These are phyloP conservation scores for Apis florea DNA, from an alignment of 1,140 invertebrate species.

Conservation along the genomic window DNA sequence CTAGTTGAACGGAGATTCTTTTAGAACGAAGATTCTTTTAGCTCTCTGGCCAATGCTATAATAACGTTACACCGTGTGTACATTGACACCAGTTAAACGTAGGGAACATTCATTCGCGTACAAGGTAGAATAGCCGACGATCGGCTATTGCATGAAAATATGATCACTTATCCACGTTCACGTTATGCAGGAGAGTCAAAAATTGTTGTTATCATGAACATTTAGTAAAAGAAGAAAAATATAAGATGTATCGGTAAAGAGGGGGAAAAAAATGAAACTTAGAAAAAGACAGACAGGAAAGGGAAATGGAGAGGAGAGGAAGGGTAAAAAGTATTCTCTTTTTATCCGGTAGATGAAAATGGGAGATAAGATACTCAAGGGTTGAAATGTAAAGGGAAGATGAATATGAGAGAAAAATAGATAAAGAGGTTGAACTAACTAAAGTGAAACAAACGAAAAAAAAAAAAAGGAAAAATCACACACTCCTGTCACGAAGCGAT, in stretches of 20 bases:
- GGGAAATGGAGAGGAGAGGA: background rate
- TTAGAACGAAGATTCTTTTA: slow-evolving; percentile 30
- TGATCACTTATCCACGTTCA: slow-evolving; percentile 42
- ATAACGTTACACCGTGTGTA: slow-evolving; percentile 57
- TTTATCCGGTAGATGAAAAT: slow-evolving; percentile 25
- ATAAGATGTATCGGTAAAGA: slow-evolving; percentile 3
- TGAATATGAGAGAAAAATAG: background rate
- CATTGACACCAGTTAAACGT: slow-evolving; percentile 60
- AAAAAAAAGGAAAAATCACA: slow-evolving; percentile 20
- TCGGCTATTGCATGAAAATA: slow-evolving; percentile 14
- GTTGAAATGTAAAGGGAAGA: slow-evolving; percentile 16
- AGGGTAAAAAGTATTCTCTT: slow-evolving; percentile 19
- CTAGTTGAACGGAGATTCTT: slow-evolving; percentile 24
- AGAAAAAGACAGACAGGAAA: slow-evolving; percentile 9
- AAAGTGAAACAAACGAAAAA: background rate
- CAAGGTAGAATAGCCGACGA: slow-evolving; percentile 48
- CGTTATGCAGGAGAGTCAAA: slow-evolving; percentile 9
- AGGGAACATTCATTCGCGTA: slow-evolving; percentile 42
- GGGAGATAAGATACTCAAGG: slow-evolving; percentile 34
- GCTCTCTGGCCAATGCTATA: slow-evolving; percentile 31
- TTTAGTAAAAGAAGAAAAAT: slow-evolving; percentile 52
- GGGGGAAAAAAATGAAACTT: slow-evolving; percentile 24
- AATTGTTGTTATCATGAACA: slow-evolving; percentile 44
- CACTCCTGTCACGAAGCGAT: slow-evolving; percentile 36
- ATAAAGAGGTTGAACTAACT: background rate